Evolutionary conservation across 2,113 vertebrate genomes (phyloP).

Genomic region (Engraulis encrasicolus): DNA sequence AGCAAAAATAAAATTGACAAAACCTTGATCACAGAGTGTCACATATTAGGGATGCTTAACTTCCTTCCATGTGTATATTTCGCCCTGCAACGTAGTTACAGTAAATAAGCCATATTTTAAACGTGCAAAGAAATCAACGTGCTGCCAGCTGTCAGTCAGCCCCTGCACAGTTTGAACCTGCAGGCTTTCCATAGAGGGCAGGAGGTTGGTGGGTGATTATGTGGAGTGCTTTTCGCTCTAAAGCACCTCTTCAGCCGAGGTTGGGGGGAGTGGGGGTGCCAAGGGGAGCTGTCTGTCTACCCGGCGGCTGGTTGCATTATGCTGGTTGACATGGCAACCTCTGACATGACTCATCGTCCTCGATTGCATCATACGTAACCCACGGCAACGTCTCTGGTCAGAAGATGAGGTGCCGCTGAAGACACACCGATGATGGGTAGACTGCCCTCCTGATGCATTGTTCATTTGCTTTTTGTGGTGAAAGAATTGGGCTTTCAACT

Average conservation of each 20-base stretch:
- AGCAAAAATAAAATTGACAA: too few species aligned
- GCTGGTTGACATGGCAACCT: constrained; percentile 1
- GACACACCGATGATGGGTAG: not conserved
- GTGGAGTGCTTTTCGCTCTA: not conserved
- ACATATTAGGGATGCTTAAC: too few species aligned
- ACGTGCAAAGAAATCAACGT: not conserved
- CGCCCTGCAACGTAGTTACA: not conserved
- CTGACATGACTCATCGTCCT: not conserved
- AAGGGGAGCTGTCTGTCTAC: not conserved
- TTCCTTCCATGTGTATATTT: not conserved
- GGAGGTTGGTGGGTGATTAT: not conserved
- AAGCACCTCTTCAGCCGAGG: not conserved
- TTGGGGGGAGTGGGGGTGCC: not conserved
- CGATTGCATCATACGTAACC: not conserved
- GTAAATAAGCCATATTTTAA: not conserved
- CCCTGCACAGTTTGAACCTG: not conserved
- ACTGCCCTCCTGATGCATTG: not conserved
- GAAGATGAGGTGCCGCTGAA: not conserved
- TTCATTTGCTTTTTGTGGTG: too few species aligned
- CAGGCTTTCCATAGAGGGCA: not conserved
- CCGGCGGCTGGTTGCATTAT: not conserved
- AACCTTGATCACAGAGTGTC: too few species aligned
- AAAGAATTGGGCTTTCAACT: too few species aligned
- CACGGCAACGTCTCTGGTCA: not conserved
- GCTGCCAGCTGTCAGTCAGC: not conserved